Evolutionary conservation across 2,888 invertebrate genomes (phyloP), one percentile per base, ranked within the genome.

Genomic region (Diabrotica balteata): DNA sequence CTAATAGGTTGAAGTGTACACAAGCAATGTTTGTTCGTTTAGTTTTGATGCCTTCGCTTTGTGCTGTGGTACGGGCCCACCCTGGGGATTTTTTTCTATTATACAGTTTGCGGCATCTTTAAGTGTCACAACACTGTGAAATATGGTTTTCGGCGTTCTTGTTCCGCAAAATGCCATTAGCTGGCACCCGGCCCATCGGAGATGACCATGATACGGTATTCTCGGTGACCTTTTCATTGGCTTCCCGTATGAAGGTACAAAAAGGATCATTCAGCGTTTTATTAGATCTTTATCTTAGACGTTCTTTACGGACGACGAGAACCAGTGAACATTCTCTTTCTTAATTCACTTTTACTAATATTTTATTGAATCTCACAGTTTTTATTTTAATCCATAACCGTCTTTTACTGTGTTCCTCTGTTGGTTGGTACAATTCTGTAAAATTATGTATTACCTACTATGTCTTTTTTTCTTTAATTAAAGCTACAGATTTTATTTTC

Each of bases 11-110:
- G 78, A 80, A 81, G 80, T 82, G 80, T 81, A 82, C 81, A 81
- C 77, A 81, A 79, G 75, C 68, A 75, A 78, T 80, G 77, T 80
- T 80, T 80, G 80, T 75, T 77, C 78, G 80, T 77, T 79, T 73
- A 78, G 76, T 78, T 77, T 78, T 78, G 77, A 66, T 66, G 79
- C 64, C 75, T 78, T 77, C 80, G 80, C 78, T 80, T 80, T 80
- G 78, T 79, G 75, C 4, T 32, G 32, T 75, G 69, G 77, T 77
- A 75, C 78, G 69, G 77, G 77, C 76, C 78, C 80, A 78, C 80
- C 80, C 80, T 75, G 72, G 76, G 78, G 78, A 77, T 46, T 64
- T 69, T n/a, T 62, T 69, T 68, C 62, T 72, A 66, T 72, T 70
- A 70, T 53, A 62, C 60, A 51, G 61, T 63, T 66, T 61, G 72